Base-by-base conservation (phyloP, 2,888 invertebrate species). In the Hybos culiciformis region DNA sequence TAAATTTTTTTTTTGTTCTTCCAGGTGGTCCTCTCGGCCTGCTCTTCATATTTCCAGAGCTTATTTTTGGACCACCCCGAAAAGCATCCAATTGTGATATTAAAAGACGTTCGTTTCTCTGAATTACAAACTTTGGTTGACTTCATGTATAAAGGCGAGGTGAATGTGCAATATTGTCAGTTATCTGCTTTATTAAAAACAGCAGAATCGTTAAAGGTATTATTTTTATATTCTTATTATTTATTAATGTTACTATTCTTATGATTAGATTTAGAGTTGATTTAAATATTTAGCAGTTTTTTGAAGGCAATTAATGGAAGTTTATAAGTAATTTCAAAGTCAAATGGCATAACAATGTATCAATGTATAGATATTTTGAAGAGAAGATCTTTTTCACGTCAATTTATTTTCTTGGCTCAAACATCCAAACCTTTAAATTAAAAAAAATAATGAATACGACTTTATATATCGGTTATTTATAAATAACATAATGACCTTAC, bases 121-220 rank as follows among this genome's bases (percentile, higher is more conserved):
- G 90, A 90, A 71, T 74, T 91, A 62, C 78, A 87, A 67, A 90
- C 90, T 56, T 79, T 91, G 64, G 83, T 91, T 67, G 88, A 90
- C 77, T 91, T 90, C 79, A 91, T 91, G 90, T 91, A 91, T 77
- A 85, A 87, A 70, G 90, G 90, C 62, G 90, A 91, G 71, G 90
- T 91, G 59, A 88, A 88, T 81, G 87, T 91, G 63, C 86, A 88
- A 72, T 87, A 87, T 70, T 87, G 87, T 73, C 86, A 87, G 73
- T 75, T 90, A 65, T 85, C 86, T 66, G 84, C 87, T 57, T 77
- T 90, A 60, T 78, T 90, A 57, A 87, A 86, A 71, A 90, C 88
- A 62, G 90, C 90, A 60, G 88, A 90, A 71, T 88, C 87, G 68
- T 79, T 90, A 53, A 87, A 90, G 74, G 88, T 76, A 46, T 52